These are phyloP conservation scores for Apotomis turbidana DNA, from an alignment of 2,888 invertebrate genomes.

Conservation along the genomic window DNA sequence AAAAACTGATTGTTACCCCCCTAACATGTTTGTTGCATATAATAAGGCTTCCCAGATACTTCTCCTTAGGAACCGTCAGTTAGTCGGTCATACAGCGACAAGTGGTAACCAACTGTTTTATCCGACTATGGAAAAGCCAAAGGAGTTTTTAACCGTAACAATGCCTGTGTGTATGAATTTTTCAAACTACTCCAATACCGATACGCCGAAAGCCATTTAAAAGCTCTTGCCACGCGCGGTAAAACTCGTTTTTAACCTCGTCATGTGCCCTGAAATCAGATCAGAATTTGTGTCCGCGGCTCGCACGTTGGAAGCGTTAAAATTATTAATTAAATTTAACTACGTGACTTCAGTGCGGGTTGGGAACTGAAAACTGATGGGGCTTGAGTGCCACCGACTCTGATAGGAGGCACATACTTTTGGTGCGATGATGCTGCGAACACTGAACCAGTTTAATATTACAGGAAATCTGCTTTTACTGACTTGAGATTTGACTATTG, in stretches of 20 bases:
- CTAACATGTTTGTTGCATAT: no score
- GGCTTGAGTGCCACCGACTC: neutral
- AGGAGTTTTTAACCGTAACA: no score
- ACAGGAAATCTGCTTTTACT: no score
- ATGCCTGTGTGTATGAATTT: no score
- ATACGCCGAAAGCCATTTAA: neutral
- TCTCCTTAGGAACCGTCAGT: no score
- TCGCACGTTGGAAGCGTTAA: slow-evolving; percentile 35
- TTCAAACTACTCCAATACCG: no score
- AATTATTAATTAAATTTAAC: slow-evolving; percentile 40
- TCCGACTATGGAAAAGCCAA: no score
- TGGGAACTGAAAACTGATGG: slow-evolving; percentile 1
- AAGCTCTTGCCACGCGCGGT: neutral
- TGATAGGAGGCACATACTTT: neutral
- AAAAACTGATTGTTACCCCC: no score
- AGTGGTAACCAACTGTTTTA: no score
- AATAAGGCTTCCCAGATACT: no score
- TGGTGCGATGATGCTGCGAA: neutral
- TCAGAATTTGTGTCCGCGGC: slow-evolving; percentile 36
- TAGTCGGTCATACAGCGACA: no score
- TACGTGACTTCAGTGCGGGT: slow-evolving; percentile 35
- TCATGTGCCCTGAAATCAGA: slow-evolving; percentile 35
- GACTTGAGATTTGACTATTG: no score
- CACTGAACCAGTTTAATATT: neutral
- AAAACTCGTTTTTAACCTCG: slow-evolving; percentile 30